Base-by-base conservation (phyloP, 2,797 vertebrate species). In the Hapalemur alaotrensis region DNA sequence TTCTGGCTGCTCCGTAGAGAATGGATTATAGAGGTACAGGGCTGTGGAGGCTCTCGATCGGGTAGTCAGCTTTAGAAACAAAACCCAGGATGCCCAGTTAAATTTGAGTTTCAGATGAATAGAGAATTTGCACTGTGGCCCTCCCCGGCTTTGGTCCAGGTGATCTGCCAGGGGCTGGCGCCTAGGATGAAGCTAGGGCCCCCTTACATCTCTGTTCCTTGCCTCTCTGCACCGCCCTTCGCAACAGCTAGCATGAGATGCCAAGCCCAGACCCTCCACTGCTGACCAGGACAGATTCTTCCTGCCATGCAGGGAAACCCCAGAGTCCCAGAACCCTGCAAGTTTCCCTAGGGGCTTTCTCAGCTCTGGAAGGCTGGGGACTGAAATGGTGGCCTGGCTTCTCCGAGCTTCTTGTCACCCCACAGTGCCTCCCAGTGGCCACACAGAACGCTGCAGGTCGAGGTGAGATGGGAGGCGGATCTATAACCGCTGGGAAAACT, bases 31-130 rank as follows among this genome's bases (percentile, higher is more conserved):
- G 80, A 91, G 70, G 13, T 38, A 2, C 43, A 73, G 69, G 52
- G 5, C 8, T 54, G 32, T 14, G 0, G 46, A 91, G 65, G 25
- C n/a, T 86, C 89, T 93, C 23, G 61, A n/a, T 89, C 23, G 43
- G 35, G 52, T 70, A 87, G 70, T 87, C 92, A 92, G 72, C 69
- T 90, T 88, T 25, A 78, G 91, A 96, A 93, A 59, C 22, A 93
- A 75, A 75, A 91, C 18, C 65, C 70, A 96, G 32, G n/a, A 93
- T 78, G 61, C 30, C 35, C 43, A 23, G 12, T 94, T 87, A 83
- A 82, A 70, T 70, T 54, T 63, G 20, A 93, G 84, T 89, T 88
- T 96, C 78, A 88, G n/a, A 67, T 63, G 63, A 93, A 25, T 46
- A 93, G 32, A 90, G 61, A 94, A 88, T 67, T 76, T 88, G n/a